Evolutionary conservation across 2,113 vertebrate species (phyloP), one percentile per base, ranked within the genome.

Genomic region (Zosterops hypoxanthus): DNA sequence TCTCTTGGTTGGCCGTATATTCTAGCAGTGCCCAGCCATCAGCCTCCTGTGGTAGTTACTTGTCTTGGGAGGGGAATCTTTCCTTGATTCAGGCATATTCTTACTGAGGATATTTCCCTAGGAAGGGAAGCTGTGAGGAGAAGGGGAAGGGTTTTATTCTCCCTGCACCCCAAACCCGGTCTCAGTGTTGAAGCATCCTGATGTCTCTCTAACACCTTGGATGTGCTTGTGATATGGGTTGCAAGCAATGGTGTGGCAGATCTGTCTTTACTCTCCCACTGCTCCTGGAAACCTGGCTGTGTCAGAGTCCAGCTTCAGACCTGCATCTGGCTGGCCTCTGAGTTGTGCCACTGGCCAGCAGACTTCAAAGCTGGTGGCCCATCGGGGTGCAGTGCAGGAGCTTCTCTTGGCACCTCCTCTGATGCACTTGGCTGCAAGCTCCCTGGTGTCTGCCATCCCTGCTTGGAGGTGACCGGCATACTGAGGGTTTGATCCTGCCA

Each of bases 401-500:
- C 79, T 86, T 88, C 72, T 90, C 57, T 92, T 93, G 92, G 87
- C 94, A 71, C 52, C 13, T 14, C 9, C 41, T 83, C n/a, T 42
- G n/a, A 47, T 53, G 53, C 23, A 8, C 8, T 80, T 93, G 94
- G 94, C 92, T 81, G 86, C 14, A 34, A 81, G 82, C 82, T 82
- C 34, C 7, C 13, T 49, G 81, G 72, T 71, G 77, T 90, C 77
- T 95, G 91, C 94, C 75, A 64, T 94, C 68, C 41, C 77, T 82
- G 85, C 61, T 90, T 2, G 22, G 68, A 95, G 88, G 80, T 85
- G 83, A 76, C 24, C 31, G 82, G 73, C 36, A 0, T 88, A 59
- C 77, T 65, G 78, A 60, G 50, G 73, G 71, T 86, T 94, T 84
- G 71, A 92, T 95, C 78, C 72, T 94, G 95, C 95, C 90, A 92